Evolutionary conservation across 2,888 invertebrate genomes (phyloP), one percentile per base, ranked within the genome.

Genomic region (Schizaphis graminum): DNA sequence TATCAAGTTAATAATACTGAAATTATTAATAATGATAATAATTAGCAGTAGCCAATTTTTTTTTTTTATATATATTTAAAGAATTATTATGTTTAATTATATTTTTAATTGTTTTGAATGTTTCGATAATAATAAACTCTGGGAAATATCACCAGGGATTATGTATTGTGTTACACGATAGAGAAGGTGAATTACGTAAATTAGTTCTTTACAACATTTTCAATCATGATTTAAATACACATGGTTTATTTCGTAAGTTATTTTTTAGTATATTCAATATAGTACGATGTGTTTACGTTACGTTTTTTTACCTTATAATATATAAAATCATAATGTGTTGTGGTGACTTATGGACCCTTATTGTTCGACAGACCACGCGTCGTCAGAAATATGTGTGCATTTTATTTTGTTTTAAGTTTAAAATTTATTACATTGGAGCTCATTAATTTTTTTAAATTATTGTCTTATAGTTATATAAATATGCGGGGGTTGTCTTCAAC

Each of bases 401-500:
- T 77, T 67, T 11, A 1, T 67, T 77, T 77, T 77, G 2, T 35
- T 35, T 67, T 21, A 16, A 77, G 5, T 35, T 77, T 35, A 35
- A 21, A 77, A 2, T 1, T 35, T 35, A 35, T 77, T 35, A 21
- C 1, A 77, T 61, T 28, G 77, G 67, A n/a, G 67, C 2, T 77
- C 8, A 41, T 35, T 61, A 3, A 16, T 21, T 28, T 92, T 86
- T 87, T 35, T 41, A 8, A 16, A 5, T 21, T 44, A n/a, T 67
- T 24, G 13, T 49, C 53, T n/a, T 56, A 77, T 35, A 77, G 35
- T 44, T 49, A 44, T 1, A 92, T 7, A 7, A 67, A 28, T 4
- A 92, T 92, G 92, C 28, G 28, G 77, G 77, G 35, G 67, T 87
- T 49, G 61, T 41, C 92, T 67, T 35, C 47, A 8, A 26, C 8